These are phyloP conservation scores for Pteromalus puparum DNA, from an alignment of 1,140 invertebrate genomes.

Conservation along the genomic window DNA sequence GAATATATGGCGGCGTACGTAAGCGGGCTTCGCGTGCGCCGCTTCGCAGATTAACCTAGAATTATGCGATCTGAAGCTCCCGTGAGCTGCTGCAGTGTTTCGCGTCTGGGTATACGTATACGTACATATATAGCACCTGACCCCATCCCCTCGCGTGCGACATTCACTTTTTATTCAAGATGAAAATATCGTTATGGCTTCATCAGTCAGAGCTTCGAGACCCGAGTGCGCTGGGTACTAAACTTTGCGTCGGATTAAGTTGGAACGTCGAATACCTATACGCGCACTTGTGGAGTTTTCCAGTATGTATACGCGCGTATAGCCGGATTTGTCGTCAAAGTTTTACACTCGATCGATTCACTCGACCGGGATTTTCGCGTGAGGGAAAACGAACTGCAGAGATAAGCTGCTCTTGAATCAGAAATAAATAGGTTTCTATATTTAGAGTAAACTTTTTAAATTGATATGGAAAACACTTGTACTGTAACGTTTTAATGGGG, in stretches of 20 bases:
- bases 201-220: slow-evolving; percentile 29
- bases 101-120: not conserved
- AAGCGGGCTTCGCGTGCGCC: not conserved
- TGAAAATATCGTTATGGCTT: slow-evolving; percentile 50
- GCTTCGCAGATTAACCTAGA: slow-evolving; percentile 38
- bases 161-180: slow-evolving; percentile 20
- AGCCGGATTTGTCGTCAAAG: slow-evolving; percentile 11
- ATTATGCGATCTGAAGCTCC: slow-evolving; percentile 29
- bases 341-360: not conserved
- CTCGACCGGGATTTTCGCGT: not conserved
- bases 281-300: not conserved
- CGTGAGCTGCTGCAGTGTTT: not conserved
- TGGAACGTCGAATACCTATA: not conserved
- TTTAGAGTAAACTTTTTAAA: not conserved
- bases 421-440: not conserved
- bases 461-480: too few species aligned
- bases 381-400: not conserved
- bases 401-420: not conserved
- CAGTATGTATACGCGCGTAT: too few species aligned
- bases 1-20: slow-evolving; percentile 8
- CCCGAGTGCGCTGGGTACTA: not conserved
- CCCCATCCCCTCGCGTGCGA: not conserved
- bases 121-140: not conserved
- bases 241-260: slow-evolving; percentile 21
- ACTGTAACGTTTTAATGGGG: not conserved